Conservation (phyloP, 1,140 invertebrate species). For the Ceratina japonica region DNA sequence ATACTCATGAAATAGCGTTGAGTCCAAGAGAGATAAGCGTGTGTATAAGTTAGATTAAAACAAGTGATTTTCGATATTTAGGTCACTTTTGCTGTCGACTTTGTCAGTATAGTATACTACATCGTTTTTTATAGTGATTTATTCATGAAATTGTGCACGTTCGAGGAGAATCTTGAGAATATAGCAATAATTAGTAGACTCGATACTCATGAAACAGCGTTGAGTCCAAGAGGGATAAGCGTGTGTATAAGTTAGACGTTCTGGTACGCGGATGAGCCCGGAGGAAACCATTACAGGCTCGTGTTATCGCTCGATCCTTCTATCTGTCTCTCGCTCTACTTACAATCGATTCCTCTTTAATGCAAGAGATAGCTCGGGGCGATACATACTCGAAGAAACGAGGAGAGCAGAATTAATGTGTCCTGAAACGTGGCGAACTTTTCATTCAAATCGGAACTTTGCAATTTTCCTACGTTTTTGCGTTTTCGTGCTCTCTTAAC, state of each 20-base stretch:
- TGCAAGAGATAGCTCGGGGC: slow-evolving; percentile 51
- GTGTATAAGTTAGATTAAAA: slow-evolving; percentile 31
- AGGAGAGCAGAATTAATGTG: slow-evolving; percentile 50
- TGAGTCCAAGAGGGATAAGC: slow-evolving; percentile 44
- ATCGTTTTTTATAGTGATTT: not conserved
- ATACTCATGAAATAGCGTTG: slow-evolving; percentile 36
- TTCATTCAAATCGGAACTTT: not conserved
- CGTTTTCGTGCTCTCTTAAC: too few relatives aligned
- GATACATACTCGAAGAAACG: slow-evolving; percentile 53
- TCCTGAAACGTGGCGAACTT: not conserved
- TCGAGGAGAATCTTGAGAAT: not conserved
- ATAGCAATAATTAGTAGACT: slow-evolving; percentile 51
- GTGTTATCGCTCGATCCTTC: slow-evolving; percentile 47
- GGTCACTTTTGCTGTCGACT: too few relatives aligned
- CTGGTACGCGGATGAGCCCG: slow-evolving; percentile 57
- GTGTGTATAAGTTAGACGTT: slow-evolving; percentile 51
- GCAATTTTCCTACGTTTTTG: too few relatives aligned
- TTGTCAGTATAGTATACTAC: too few relatives aligned
- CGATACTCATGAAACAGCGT: slow-evolving; percentile 30
- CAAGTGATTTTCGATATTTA: too few relatives aligned
- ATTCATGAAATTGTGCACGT: not conserved
- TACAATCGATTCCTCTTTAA: slow-evolving; percentile 32
- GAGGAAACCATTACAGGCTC: slow-evolving; percentile 69
- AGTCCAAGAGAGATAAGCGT: slow-evolving; percentile 42
- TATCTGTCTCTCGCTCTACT: slow-evolving; percentile 29